Base-by-base conservation (phyloP, 2,113 vertebrate species). In the Megaceryle maxima region DNA sequence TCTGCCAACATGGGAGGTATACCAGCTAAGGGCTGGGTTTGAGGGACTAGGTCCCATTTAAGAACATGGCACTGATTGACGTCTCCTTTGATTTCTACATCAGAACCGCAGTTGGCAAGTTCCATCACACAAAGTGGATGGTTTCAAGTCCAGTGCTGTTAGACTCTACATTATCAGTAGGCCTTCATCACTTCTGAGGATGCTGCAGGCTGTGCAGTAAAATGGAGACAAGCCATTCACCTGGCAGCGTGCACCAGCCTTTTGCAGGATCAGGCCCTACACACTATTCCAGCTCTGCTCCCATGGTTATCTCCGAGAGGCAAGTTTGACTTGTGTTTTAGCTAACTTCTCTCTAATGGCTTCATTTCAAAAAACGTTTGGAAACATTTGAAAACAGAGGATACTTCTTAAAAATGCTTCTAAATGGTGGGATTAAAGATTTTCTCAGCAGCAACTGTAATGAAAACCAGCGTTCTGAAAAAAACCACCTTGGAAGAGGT, bases 341-440 rank as follows among this genome's bases (percentile, higher is more conserved):
- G 44, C 22, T 28, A 88, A 70, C 50, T 81, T 72, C 31, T 77
- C 78, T 76, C 19, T 10, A 96, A 80, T 0, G 6, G 51, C 53
- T 90, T 88, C 21, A 56, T 39, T 82, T 82, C 37, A 56, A 84
- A 92, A 83, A 69, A 50, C 19, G 69, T 94, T 95, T 75, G 83
- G 77, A 83, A 91, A 87, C 83, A 81, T 48, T 43, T 80, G 60
- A 89, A 90, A 92, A 68, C 70, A 77, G 60, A 81, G 11, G n/a
- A 44, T 62, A 43, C 33, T 43, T 53, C 69, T 84, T 73, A 83
- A 67, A 63, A 86, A 84, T 0, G 0, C 28, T 85, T 88, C 69
- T 94, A 78, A 88, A 88, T 50, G 35, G 67, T 31, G 39, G 43
- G 84, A 91, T 64, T 95, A 94, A 93, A 96, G 83, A 69, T 60